A percentile compares a stretch with the other conserved stretches of the same genome.
phyloP scores from a whole-genome alignment of 2,797 vertebrate species.

The Phataginus tricuspis region DNA sequence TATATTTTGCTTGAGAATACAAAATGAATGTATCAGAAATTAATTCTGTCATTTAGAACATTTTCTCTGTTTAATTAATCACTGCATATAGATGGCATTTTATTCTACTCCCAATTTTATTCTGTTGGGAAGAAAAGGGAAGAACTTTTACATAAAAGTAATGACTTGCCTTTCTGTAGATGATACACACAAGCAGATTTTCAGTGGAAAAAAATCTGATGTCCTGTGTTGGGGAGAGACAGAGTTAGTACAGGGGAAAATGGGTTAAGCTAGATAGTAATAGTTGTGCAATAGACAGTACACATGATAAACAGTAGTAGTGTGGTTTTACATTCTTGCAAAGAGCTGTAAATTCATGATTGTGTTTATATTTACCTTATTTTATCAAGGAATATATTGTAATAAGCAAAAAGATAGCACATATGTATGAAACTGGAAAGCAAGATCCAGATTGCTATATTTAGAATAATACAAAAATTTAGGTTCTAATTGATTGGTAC shows the following conservation, averaged over 20 bases:
- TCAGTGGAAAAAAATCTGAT: not conserved
- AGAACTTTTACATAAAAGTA: conserved; percentile 14
- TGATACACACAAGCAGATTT: not conserved
- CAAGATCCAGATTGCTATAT: not conserved
- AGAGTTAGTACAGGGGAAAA: not conserved
- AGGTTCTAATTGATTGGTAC: not conserved
- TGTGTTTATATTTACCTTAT: conserved; percentile 37
- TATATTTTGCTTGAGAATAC: not conserved
- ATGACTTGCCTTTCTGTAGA: not conserved
- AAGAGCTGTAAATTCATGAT: not conserved
- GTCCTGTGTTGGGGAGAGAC: not conserved
- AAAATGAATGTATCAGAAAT: not conserved
- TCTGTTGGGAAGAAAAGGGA: not conserved
- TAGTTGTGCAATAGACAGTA: not conserved
- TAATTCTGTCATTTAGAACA: not conserved
- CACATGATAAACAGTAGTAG: not conserved
- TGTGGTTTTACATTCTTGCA: not conserved
- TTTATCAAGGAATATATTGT: conserved; percentile 1
- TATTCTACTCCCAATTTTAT: not conserved
- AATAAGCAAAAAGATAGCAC: not conserved
- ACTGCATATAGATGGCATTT: not conserved
- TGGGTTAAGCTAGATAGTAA: not conserved
- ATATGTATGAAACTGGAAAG: not conserved
- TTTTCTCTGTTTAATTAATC: conserved; percentile 23
- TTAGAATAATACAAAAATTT: not conserved